These are phyloP conservation scores for Digitonthophagus gazella DNA, from an alignment of 2,888 invertebrate genomes.

Conservation along the genomic window DNA sequence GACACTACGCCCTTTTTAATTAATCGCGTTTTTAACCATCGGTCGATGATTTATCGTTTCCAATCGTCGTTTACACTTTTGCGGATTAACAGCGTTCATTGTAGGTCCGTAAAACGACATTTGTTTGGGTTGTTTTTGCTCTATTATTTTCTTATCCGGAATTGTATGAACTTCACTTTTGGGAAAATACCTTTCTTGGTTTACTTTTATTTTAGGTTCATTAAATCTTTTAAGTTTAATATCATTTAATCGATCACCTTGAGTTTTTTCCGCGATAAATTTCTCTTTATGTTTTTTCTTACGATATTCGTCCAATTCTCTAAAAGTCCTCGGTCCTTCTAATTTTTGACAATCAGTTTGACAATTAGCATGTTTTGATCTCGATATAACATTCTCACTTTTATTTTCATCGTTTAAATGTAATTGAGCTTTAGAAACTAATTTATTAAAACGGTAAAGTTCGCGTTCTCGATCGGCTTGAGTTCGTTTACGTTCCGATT, in stretches of 20 bases:
- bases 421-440: constrained; percentile 16
- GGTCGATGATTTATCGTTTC: too few relatives aligned
- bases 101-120: too few relatives aligned
- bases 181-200: too few relatives aligned
- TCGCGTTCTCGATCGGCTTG: constrained; percentile 14
- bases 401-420: constrained; percentile 20
- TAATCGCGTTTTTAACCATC: too few relatives aligned
- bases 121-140: too few relatives aligned
- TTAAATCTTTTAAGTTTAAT: constrained; percentile 32
- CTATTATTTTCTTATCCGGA: too few relatives aligned
- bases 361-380: background rate
- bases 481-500: constrained; percentile 21
- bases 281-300: constrained; percentile 20
- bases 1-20: too few relatives aligned
- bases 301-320: constrained; percentile 1
- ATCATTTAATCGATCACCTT: constrained; percentile 60
- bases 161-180: too few relatives aligned
- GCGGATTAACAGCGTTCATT: too few relatives aligned
- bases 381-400: background rate
- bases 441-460: constrained; percentile 18
- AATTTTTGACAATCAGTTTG: background rate
- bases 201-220: constrained; percentile 1
- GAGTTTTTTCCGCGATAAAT: constrained; percentile 44
- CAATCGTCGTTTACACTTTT: too few relatives aligned
- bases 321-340: background rate